These are phyloP conservation scores for Climacteris rufus DNA, from an alignment of 2,113 vertebrate genomes.

Conservation along the genomic window DNA sequence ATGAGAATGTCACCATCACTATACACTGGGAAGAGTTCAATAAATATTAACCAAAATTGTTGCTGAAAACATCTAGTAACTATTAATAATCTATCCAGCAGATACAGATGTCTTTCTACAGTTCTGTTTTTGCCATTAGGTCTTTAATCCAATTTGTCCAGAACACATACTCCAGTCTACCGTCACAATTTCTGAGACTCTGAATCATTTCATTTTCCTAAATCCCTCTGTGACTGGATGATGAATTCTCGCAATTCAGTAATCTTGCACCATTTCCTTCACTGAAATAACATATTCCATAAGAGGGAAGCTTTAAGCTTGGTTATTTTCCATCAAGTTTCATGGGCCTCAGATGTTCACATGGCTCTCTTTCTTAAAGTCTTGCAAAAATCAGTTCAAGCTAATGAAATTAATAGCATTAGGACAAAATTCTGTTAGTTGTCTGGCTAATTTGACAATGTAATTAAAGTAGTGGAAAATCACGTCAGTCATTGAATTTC, in stretches of 20 bases:
- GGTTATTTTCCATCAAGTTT: neutral
- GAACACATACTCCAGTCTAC: neutral
- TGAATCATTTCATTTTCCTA: constrained; percentile 13
- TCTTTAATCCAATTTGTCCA: constrained; percentile 1
- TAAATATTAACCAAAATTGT: neutral
- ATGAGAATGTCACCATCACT: neutral
- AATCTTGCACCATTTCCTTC: neutral
- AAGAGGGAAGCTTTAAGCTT: neutral
- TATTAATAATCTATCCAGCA: neutral
- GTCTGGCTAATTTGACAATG: neutral
- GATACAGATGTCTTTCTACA: neutral
- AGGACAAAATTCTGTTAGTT: neutral
- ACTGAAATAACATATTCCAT: neutral
- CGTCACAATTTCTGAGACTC: neutral
- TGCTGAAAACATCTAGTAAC: neutral
- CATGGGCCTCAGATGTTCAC: neutral
- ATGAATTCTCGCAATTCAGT: neutral
- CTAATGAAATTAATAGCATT: neutral
- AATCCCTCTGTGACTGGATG: neutral
- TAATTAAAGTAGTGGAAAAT: neutral
- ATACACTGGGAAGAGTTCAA: neutral
- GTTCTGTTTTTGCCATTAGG: constrained; percentile 1
- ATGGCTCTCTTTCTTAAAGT: neutral
- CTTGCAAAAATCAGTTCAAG: neutral
- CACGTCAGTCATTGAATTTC: neutral